Conservation (phyloP, 1,140 invertebrate genomes). For the Lerema accius region DNA sequence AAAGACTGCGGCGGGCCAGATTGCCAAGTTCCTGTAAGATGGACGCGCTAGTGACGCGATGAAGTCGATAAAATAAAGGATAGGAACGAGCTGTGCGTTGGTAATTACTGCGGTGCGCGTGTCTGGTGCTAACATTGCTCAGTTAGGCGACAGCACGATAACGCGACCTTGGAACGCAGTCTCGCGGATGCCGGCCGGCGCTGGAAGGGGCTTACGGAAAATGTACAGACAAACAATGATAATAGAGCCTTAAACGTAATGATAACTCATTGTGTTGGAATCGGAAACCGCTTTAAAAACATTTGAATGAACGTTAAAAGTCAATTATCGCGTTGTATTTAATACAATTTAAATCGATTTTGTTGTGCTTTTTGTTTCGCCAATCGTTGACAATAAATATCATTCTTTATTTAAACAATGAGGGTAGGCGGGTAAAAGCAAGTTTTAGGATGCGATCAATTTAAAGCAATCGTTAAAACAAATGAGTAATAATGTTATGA, state of each 20-base stretch:
- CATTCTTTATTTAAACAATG: slow-evolving; percentile 13
- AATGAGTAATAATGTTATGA: slow-evolving; percentile 47
- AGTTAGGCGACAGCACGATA: slow-evolving; percentile 75
- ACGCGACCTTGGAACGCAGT: slow-evolving; percentile 75
- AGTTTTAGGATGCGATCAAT: slow-evolving; percentile 66
- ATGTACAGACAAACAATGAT: slow-evolving; percentile 71
- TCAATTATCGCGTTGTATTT: not conserved
- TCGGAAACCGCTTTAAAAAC: slow-evolving; percentile 34
- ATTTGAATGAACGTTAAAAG: not conserved
- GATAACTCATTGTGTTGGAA: slow-evolving; percentile 48
- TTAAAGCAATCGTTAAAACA: slow-evolving; percentile 61
- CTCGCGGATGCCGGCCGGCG: slow-evolving; percentile 74
- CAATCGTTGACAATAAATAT: not conserved
- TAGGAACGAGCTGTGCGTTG: slow-evolving; percentile 35
- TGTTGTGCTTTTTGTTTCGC: not conserved
- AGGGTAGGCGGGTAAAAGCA: slow-evolving; percentile 39
- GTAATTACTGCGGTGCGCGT: slow-evolving; percentile 34
- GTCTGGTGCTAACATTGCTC: slow-evolving; percentile 41
- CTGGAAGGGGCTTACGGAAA: slow-evolving; percentile 66
- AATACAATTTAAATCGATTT: not conserved
- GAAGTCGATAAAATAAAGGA: slow-evolving; percentile 47
- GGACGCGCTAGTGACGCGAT: slow-evolving; percentile 55
- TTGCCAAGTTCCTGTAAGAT: slow-evolving; percentile 76
- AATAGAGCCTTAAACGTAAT: slow-evolving; percentile 53
- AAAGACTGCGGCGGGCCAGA: slow-evolving; percentile 66